Evolutionary conservation across 1,140 invertebrate species (phyloP).

Genomic region (Drosophila setifemur): DNA sequence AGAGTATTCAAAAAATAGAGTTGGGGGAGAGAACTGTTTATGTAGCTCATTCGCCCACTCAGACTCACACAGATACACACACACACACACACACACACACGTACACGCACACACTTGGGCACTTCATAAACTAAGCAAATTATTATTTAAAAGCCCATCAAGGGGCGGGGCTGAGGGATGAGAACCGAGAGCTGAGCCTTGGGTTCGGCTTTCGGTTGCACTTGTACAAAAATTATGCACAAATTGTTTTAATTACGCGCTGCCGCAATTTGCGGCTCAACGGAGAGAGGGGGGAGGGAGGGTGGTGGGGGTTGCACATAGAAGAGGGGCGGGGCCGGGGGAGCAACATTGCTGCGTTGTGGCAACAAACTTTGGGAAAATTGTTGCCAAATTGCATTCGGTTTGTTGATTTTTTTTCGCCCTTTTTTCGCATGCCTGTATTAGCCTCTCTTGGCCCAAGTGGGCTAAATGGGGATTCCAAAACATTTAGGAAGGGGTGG

Average conservation of each 20-base stretch:
- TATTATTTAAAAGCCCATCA: constrained; percentile 77
- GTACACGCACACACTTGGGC: constrained; percentile 17
- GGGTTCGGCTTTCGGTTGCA: constrained; percentile 59
- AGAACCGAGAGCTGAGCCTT: constrained; percentile 10
- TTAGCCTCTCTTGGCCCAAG: constrained; percentile 29
- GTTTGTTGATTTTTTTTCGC: constrained; percentile 5
- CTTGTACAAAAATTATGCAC: constrained; percentile 74
- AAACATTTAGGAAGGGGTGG: not conserved
- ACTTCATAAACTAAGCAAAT: constrained; percentile 81
- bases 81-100: constrained; percentile 15
- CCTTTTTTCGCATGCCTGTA: constrained; percentile 9
- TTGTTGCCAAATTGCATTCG: constrained; percentile 74
- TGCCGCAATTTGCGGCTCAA: constrained; percentile 66
- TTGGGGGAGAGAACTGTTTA: constrained; percentile 51
- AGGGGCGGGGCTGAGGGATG: constrained; percentile 23
- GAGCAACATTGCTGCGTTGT: constrained; percentile 31
- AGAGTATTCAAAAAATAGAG: constrained; percentile 16
- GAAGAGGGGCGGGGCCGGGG: not conserved
- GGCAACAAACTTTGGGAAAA: constrained; percentile 62
- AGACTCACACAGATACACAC: constrained; percentile 19
- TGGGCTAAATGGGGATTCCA: constrained; percentile 24
- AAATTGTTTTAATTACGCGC: constrained; percentile 81
- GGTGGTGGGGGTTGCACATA: not conserved
- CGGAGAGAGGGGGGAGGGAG: not conserved
- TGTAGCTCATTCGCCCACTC: constrained; percentile 52